phyloP scores from a whole-genome alignment of 2,888 invertebrate species.

The Luffia ferchaultella region DNA sequence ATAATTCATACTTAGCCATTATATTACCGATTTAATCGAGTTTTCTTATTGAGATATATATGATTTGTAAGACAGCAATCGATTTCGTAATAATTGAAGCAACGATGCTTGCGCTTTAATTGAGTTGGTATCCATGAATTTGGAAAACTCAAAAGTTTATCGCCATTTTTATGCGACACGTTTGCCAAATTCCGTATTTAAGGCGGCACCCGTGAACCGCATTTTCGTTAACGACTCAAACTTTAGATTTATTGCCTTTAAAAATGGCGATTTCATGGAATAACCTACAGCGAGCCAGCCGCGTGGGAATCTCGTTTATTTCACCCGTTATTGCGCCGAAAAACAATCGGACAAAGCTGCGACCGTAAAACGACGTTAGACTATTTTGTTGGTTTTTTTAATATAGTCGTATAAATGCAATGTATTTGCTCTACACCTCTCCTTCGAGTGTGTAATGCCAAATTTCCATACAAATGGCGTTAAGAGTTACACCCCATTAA shows the following conservation, averaged over 20 bases:
- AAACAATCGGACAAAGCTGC: not conserved
- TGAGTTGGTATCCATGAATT: not conserved
- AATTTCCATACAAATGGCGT: no score
- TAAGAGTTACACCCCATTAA: no score
- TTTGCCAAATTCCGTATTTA: slow-evolving; percentile 13
- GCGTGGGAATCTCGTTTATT: not conserved
- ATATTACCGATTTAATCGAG: no score
- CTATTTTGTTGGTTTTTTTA: no score
- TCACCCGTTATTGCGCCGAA: not conserved
- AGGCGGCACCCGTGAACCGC: not conserved
- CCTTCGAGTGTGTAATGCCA: no score
- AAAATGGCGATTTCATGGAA: slow-evolving; percentile 10
- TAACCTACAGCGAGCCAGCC: not conserved
- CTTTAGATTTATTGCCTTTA: slow-evolving; percentile 10
- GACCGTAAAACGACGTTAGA: no score
- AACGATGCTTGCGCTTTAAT: not conserved
- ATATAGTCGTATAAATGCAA: no score
- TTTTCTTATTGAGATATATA: no score
- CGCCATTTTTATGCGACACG: slow-evolving; percentile 19
- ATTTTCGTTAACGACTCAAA: slow-evolving; percentile 7
- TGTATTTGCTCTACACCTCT: no score
- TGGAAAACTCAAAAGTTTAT: slow-evolving; percentile 17
- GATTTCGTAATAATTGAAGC: no score
- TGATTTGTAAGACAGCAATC: no score
- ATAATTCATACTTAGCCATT: no score